These are phyloP conservation scores for Peromyscus californicus DNA, from an alignment of 2,113 vertebrate genomes.

Conservation along the genomic window DNA sequence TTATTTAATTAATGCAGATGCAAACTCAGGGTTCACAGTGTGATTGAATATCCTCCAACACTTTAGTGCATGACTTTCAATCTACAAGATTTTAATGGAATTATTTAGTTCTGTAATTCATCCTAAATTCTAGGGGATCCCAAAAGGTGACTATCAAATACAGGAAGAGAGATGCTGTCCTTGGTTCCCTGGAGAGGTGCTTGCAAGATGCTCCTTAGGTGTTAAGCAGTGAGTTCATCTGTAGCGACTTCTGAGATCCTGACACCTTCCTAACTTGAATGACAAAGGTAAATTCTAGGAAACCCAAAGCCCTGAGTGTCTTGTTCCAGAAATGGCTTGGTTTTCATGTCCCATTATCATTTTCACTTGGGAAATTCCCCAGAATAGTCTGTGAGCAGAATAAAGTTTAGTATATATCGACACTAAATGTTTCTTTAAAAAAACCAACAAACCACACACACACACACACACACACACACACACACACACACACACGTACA, in stretches of 20 bases:
- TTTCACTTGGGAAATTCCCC: neutral
- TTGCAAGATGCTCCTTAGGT: neutral
- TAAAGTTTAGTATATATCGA: neutral
- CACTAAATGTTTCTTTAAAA: neutral
- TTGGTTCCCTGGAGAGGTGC: neutral
- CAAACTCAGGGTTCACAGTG: neutral
- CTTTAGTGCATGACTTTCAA: neutral
- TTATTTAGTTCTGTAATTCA: neutral
- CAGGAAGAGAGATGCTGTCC: neutral
- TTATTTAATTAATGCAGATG: no score
- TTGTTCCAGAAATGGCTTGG: neutral
- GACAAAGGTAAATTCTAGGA: neutral
- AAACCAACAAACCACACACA: no score
- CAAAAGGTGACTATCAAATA: neutral
- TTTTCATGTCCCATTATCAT: neutral
- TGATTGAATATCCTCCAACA: neutral
- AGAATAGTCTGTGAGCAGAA: neutral
- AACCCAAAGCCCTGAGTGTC: neutral
- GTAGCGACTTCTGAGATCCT: neutral
- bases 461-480: no score
- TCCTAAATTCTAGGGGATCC: slow-evolving; percentile 29
- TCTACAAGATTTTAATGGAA: neutral
- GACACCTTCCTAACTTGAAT: neutral
- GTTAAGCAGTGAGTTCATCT: neutral
- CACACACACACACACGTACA: no score